Evolutionary conservation across 2,888 invertebrate genomes (phyloP).

Genomic region (Axea sp.): DNA sequence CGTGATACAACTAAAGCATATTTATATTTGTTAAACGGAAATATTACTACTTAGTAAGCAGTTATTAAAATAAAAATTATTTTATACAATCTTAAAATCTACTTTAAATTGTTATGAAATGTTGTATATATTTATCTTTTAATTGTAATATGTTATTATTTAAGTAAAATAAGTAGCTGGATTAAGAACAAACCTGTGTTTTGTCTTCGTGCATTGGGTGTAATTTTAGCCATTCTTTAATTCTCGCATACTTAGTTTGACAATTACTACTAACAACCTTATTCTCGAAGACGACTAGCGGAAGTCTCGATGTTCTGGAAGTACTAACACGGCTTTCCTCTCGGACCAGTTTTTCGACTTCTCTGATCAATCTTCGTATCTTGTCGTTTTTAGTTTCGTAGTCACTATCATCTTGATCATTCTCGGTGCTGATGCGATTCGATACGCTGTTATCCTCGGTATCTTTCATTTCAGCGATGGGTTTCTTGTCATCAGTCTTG

Average conservation of each 20-base stretch:
- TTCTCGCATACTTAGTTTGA: constrained; percentile 84
- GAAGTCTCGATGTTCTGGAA: constrained; percentile 78
- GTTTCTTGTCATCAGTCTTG: constrained; percentile 48
- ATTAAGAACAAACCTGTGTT: too few species aligned
- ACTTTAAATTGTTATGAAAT: too few species aligned
- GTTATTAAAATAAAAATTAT: too few species aligned
- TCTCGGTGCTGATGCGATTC: constrained; percentile 57
- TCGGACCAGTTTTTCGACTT: constrained; percentile 89
- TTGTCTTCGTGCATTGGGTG: constrained; percentile 75
- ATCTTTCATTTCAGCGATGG: constrained; percentile 17
- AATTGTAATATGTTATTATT: too few species aligned
- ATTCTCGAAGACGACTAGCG: constrained; percentile 81
- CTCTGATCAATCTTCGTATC: constrained; percentile 87
- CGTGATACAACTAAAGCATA: too few species aligned
- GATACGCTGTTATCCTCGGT: constrained; percentile 60
- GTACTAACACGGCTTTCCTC: constrained; percentile 80
- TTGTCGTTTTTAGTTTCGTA: constrained; percentile 81
- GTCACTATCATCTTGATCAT: constrained; percentile 78
- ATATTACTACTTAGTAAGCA: too few species aligned
- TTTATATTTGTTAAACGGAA: too few species aligned
- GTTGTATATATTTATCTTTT: too few species aligned
- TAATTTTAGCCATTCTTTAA: constrained; percentile 86
- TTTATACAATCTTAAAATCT: too few species aligned
- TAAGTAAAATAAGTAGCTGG: too few species aligned
- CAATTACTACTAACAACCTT: constrained; percentile 74